Evolutionary conservation across 2,888 invertebrate genomes (phyloP), one percentile per base, ranked within the genome.

Genomic region (Dione vanillae): DNA sequence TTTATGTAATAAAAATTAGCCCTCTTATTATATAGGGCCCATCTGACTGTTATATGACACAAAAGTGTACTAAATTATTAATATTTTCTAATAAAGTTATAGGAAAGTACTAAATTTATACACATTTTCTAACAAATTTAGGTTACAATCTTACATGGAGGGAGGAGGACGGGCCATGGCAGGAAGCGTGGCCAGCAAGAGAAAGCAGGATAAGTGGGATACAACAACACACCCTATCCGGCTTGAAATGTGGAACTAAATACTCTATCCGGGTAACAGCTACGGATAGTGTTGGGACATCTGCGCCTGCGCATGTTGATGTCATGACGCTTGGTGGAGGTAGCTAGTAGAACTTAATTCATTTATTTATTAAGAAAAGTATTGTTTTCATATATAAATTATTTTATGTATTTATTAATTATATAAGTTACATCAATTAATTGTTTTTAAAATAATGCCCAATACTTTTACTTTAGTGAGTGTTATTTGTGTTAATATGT

Each of bases 221-320:
- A 0, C 91, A 82, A 94, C 96, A 88, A 89, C 94, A 96, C 94
- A 78, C 94, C 0, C 75, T 97, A 19, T 95, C 95, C 14, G 96
- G 96, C 1, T 93, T 98, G 7, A 95, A 96, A 79, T 98, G 98
- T 85, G 98, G 98, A 11, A 96, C 96, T 27, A 94, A 95, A 75
- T 98, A 98, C 83, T 95, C 96, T 71, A 94, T 98, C 69, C 95
- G 96, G 82, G 94, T 98, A 74, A 95, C 96, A 1, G 97, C 97
- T 0, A 95, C 96, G 70, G 98, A 98, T 85, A 94, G 94, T 72
- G 96, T 98, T 1, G 98, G 98, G 0, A 95, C 95, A 49, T 97
- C 98, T 6, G 94, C 95, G 69, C 95, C 96, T 0, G 92, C 94
- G 12, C 90, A 95, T 74, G 88, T 94, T 8, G 95, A 95, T 59